phyloP scores from a whole-genome alignment of 2,797 vertebrate genomes.

The Lateolabrax maculatus region DNA sequence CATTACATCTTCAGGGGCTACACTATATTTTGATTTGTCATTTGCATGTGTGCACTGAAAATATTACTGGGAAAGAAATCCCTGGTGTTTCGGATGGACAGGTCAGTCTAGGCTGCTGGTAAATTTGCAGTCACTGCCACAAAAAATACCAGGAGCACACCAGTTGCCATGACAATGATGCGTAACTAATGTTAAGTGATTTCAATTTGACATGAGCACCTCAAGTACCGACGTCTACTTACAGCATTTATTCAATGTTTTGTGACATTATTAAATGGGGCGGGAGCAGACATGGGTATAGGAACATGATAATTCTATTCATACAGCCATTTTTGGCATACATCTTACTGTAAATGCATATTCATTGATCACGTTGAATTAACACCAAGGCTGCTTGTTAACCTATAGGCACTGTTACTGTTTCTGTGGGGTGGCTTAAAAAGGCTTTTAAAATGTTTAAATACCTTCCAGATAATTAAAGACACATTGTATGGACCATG shows the following conservation, averaged over 20 bases:
- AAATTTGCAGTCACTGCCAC: background rate
- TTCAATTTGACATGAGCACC: slow-evolving; percentile 2
- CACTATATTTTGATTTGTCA: background rate
- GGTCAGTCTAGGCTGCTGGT: background rate
- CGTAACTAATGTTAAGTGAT: background rate
- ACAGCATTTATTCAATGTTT: background rate
- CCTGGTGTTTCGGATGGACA: background rate
- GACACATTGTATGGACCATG: background rate
- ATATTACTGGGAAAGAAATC: background rate
- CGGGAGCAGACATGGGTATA: background rate
- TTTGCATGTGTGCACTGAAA: background rate
- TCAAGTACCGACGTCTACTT: background rate
- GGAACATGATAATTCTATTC: background rate
- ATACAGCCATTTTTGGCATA: background rate
- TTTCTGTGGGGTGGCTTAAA: background rate
- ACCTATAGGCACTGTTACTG: background rate
- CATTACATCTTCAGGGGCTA: background rate
- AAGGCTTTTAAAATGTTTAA: slow-evolving; percentile 3
- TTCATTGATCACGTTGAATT: background rate
- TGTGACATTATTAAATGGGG: background rate
- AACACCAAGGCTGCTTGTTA: slow-evolving; percentile 14
- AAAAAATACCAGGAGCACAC: background rate
- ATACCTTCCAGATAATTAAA: background rate
- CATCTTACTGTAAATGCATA: background rate
- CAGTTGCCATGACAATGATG: slow-evolving; percentile 5